Conservation (phyloP, 1,140 invertebrate species). For the Penaeus chinensis region DNA sequence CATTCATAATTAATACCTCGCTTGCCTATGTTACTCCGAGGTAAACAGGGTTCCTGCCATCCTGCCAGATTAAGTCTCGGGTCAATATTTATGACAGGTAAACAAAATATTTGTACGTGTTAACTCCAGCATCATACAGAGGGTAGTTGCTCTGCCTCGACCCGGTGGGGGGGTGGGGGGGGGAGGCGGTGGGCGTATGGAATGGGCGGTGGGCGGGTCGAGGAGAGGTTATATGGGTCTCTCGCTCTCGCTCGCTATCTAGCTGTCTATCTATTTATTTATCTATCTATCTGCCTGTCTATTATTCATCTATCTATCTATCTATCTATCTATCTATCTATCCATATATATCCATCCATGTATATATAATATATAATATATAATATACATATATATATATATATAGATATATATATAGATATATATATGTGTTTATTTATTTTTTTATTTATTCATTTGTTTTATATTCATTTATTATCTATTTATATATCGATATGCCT, state of each 20-base stretch:
- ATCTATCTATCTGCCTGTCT: conserved; percentile 16
- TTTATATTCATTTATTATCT: too few relatives aligned
- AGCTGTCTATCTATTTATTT: conserved; percentile 18
- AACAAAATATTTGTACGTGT: too few relatives aligned
- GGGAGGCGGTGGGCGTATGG: background rate
- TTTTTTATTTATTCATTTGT: background rate
- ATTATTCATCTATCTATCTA: background rate
- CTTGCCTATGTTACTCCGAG: too few relatives aligned
- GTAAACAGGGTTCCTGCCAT: too few relatives aligned
- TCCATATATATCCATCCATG: background rate
- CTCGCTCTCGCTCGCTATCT: conserved; percentile 25
- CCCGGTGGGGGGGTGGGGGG: background rate
- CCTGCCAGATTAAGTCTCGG: too few relatives aligned
- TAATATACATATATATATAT: conserved; percentile 8
- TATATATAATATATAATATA: too few relatives aligned
- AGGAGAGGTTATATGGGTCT: background rate
- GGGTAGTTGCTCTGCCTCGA: too few relatives aligned
- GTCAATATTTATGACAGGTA: too few relatives aligned
- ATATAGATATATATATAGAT: conserved; percentile 2
- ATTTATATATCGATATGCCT: background rate
- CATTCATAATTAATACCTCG: background rate
- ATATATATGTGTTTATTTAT: background rate
- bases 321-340: conserved; percentile 1
- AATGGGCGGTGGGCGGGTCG: background rate
- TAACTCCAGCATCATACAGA: too few relatives aligned